Evolutionary conservation across 2,888 invertebrate species (phyloP).

Genomic region (Stegana nigrithorax): DNA sequence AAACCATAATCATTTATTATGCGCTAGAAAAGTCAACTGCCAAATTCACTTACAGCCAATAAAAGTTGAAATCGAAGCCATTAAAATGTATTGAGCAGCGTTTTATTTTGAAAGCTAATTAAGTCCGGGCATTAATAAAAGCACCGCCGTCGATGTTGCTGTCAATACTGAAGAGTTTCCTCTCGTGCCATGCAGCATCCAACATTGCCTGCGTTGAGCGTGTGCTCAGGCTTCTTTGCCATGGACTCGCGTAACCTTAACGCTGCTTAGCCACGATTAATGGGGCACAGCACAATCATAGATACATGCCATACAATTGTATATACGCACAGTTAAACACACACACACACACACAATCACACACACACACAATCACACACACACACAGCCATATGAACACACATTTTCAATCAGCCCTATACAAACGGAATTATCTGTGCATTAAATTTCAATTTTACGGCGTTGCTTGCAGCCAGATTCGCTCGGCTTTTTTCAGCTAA

Average conservation of each 20-base stretch:
- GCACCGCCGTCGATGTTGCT: background rate
- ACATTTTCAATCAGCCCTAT: background rate
- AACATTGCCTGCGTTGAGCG: background rate
- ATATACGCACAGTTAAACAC: too few species aligned
- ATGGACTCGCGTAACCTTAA: constrained; percentile 11
- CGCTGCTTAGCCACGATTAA: constrained; percentile 35
- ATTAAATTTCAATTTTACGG: background rate
- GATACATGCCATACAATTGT: constrained; percentile 39
- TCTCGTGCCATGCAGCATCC: too few species aligned
- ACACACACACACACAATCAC: too few species aligned
- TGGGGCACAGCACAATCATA: constrained; percentile 46
- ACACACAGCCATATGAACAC: too few species aligned
- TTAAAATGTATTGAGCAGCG: constrained; percentile 42
- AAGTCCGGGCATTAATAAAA: constrained; percentile 40
- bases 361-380: too few species aligned
- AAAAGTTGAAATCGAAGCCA: constrained; percentile 38
- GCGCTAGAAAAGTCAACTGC: constrained; percentile 4
- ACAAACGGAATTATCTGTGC: background rate
- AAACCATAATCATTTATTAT: constrained; percentile 39
- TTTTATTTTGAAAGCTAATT: constrained; percentile 52
- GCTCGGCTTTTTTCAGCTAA: background rate
- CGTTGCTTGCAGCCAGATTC: background rate
- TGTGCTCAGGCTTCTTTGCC: background rate
- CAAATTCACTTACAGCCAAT: constrained; percentile 26
- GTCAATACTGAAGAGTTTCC: too few species aligned